phyloP scores from a whole-genome alignment of 2,797 vertebrate species.

The Threskiornis aethiopicus region DNA sequence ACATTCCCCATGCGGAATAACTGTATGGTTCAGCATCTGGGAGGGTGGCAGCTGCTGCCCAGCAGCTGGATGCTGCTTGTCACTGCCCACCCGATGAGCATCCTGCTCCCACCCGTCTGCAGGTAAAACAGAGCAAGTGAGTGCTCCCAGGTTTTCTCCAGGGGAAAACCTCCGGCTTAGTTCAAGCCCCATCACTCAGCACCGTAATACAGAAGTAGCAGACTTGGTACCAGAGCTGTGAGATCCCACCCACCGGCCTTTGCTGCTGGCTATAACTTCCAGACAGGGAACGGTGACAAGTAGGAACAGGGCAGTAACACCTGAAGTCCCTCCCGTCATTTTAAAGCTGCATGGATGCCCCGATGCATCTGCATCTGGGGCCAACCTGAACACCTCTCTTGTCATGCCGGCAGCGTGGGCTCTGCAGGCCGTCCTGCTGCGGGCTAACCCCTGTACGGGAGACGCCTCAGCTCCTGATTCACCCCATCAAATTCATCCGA shows the following conservation, averaged over 20 bases:
- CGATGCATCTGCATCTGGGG: neutral
- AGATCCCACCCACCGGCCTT: neutral
- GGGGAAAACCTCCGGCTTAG: neutral
- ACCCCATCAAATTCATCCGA: neutral
- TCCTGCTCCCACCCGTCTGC: neutral
- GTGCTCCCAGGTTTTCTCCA: neutral
- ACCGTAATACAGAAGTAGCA: neutral
- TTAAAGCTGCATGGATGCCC: neutral
- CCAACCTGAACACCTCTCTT: neutral
- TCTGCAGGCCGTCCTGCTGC: neutral
- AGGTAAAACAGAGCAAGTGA: neutral
- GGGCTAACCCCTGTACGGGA: neutral
- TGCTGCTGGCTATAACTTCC: neutral
- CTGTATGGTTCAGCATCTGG: neutral
- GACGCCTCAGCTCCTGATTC: fast-evolving
- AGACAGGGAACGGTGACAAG: neutral
- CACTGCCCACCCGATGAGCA: neutral
- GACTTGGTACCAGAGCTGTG: neutral
- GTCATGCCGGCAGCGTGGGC: fast-evolving
- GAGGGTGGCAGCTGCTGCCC: neutral
- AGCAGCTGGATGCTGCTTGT: neutral
- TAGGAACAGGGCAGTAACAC: neutral
- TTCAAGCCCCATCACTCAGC: neutral
- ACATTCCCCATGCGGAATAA: neutral
- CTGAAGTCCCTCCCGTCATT: neutral